Evolutionary conservation across 2,113 vertebrate genomes (phyloP).

Genomic region (Atrichornis clamosus): DNA sequence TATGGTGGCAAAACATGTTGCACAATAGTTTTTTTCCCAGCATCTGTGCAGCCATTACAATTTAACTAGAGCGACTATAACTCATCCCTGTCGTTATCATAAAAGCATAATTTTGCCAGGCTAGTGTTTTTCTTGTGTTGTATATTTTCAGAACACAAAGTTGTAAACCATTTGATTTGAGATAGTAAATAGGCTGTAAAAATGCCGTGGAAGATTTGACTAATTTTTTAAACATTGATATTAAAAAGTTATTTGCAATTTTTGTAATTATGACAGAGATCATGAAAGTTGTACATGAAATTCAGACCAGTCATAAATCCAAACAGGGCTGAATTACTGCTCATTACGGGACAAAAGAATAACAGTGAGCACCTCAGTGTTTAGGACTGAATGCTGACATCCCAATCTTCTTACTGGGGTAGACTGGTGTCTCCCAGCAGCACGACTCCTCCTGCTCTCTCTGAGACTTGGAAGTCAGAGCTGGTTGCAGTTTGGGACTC

Average conservation of each 20-base stretch:
- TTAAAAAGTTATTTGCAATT: conserved; percentile 44
- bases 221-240: neutral
- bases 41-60: conserved; percentile 30
- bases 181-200: conserved; percentile 47
- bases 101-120: conserved; percentile 52
- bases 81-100: conserved; percentile 35
- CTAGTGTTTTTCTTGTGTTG: conserved; percentile 28
- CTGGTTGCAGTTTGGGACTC: neutral
- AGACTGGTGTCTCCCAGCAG: neutral
- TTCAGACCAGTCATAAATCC: neutral
- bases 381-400: neutral
- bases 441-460: neutral
- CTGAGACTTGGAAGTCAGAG: neutral
- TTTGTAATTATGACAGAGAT: conserved; percentile 23
- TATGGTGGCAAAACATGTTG: neutral
- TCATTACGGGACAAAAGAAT: neutral
- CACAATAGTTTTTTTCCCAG: neutral
- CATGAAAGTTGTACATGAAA: neutral
- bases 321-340: neutral
- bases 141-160: conserved; percentile 32
- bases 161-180: conserved; percentile 51
- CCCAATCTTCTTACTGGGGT: neutral
- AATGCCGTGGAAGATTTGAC: neutral
- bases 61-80: conserved; percentile 29
- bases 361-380: neutral